Evolutionary conservation across 2,113 vertebrate species (phyloP).

Genomic region (Apistogramma diplotaenia): DNA sequence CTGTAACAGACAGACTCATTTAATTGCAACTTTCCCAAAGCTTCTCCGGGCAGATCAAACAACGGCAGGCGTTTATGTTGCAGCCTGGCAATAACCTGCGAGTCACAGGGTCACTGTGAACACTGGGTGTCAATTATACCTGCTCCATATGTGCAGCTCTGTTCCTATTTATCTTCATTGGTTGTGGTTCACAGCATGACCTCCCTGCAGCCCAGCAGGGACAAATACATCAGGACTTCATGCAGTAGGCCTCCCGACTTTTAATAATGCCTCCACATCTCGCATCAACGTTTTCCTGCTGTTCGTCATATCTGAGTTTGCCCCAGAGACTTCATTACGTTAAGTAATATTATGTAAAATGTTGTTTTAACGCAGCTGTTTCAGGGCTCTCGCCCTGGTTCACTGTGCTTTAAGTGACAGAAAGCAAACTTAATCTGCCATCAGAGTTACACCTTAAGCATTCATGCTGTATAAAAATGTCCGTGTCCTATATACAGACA

Average conservation of each 20-base stretch:
- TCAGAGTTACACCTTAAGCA: neutral
- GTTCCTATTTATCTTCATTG: conserved; percentile 80
- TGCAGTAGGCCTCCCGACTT: conserved; percentile 43
- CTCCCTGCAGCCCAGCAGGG: conserved; percentile 57
- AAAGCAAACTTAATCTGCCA: neutral
- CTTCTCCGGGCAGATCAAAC: neutral
- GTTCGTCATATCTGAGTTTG: conserved; percentile 38
- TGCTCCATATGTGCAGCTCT: conserved; percentile 57
- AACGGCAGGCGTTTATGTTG: conserved; percentile 9
- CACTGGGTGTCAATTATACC: conserved; percentile 78
- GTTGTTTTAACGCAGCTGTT: neutral
- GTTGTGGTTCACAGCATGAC: conserved; percentile 66
- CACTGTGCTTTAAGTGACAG: neutral
- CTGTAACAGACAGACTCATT: neutral
- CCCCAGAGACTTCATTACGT: conserved; percentile 60
- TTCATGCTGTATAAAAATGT: neutral
- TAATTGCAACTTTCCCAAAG: conserved; percentile 16
- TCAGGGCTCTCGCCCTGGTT: neutral
- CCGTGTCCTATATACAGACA: neutral
- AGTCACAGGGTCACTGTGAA: conserved; percentile 69
- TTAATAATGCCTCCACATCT: conserved; percentile 54
- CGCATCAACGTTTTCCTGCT: conserved; percentile 46
- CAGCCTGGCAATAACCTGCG: conserved; percentile 53
- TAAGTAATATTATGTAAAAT: conserved; percentile 3
- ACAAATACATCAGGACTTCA: conserved; percentile 35